Conservation (phyloP, 2,113 vertebrate species). For the Psammodynastes pulverulentus region DNA sequence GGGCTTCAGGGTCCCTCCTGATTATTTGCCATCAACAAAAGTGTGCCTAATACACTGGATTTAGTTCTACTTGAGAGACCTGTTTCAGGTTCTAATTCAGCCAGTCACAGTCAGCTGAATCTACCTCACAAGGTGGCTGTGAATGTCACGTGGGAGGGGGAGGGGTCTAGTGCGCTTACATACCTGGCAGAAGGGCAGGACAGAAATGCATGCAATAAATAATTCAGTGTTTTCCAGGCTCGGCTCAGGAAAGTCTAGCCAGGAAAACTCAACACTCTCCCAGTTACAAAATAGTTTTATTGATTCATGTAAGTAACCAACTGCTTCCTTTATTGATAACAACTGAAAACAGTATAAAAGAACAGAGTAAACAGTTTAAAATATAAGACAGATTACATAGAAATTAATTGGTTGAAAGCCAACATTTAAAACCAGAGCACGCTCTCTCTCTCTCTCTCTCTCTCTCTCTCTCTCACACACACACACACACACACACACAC, state of each 20-base stretch:
- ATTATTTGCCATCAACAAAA: not conserved
- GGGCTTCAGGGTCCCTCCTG: not conserved
- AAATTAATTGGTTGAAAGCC: too few species aligned
- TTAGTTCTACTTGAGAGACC: not conserved
- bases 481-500: too few species aligned
- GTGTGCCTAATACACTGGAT: not conserved
- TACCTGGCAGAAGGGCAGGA: not conserved
- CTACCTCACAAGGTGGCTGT: not conserved
- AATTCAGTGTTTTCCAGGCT: not conserved
- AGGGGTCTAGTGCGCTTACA: not conserved
- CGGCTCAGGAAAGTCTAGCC: not conserved
- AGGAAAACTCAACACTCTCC: not conserved
- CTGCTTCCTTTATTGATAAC: not conserved
- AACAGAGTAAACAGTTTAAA: not conserved
- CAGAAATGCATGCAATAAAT: not conserved
- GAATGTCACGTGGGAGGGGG: not conserved
- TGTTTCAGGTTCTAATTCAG: not conserved
- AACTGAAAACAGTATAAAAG: not conserved
- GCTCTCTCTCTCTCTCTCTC: too few species aligned
- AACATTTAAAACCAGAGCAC: not conserved
- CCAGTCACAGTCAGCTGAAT: not conserved
- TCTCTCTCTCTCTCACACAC: too few species aligned
- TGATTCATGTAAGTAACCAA: not conserved
- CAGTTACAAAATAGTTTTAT: not conserved
- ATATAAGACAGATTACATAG: not conserved